These are phyloP conservation scores for Dastarcus helophoroides DNA, from an alignment of 2,888 invertebrate species.

Conservation along the genomic window DNA sequence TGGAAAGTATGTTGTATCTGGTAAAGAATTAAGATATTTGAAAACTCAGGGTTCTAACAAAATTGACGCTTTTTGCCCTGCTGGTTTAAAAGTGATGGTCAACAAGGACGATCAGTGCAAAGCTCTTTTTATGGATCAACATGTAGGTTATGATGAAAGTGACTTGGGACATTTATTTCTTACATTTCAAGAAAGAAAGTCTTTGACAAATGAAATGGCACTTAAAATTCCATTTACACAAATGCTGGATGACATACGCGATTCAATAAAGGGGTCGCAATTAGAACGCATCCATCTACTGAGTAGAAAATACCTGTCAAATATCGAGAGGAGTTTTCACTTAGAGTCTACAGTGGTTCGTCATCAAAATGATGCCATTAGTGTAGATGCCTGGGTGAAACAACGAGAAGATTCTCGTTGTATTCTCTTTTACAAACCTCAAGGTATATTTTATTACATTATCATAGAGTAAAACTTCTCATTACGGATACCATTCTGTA, in stretches of 20 bases:
- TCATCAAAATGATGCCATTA: conserved; percentile 10
- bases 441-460: no score
- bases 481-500: no score
- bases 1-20: conserved; percentile 10
- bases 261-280: conserved; percentile 10
- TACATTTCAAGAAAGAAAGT: conserved; percentile 12
- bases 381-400: conserved; percentile 5
- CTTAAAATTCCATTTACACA: conserved; percentile 17
- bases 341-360: conserved; percentile 8
- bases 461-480: no score
- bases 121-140: conserved; percentile 12
- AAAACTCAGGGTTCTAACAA: conserved; percentile 15
- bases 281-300: conserved; percentile 15
- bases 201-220: conserved; percentile 17
- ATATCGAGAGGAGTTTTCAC: conserved; percentile 17
- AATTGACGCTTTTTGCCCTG: conserved; percentile 19
- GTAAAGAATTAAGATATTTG: conserved; percentile 12
- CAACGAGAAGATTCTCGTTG: background rate
- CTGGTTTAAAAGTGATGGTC: conserved; percentile 12
- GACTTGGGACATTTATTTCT: conserved; percentile 17
- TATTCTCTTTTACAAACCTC: conserved; percentile 16
- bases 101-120: conserved; percentile 6
- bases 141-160: conserved; percentile 19
- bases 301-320: conserved; percentile 20
- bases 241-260: conserved; percentile 15